Base-by-base conservation (phyloP, 1,140 invertebrate genomes). In the Calephelis nemesis region DNA sequence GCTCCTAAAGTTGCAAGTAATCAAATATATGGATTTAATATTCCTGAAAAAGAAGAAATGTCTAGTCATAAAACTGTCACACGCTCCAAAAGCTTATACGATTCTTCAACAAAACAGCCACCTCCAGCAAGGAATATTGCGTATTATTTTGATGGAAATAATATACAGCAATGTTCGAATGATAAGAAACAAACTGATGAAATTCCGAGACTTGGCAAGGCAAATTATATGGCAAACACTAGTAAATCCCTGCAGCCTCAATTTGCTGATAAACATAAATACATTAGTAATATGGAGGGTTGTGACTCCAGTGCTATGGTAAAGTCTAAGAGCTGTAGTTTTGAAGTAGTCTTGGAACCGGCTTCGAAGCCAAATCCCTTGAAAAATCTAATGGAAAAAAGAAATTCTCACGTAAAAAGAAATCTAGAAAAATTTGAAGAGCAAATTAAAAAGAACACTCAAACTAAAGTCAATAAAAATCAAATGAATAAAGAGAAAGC, bases 121-220 rank as follows among this genome's bases (percentile, higher is more conserved):
- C 82, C 82, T 1, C 82, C 82, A 6, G 83, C 88, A 48, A 93
- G 92, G 73, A 91, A 89, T 77, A 90, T 94, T 67, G 93, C 93
- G 6, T 94, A 93, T 82, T 93, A 93, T 78, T 91, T 94, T 66
- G 93, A 94, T 69, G 91, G 90, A 13, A 92, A 79, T 79, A 91
- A 88, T 69, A 77, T 89, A 63, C 84, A 90, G 70, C 84, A 82
- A 62, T 88, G 84, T 68, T 77, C 75, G 4, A 83, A 81, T 47
- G 91, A 91, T 11, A 88, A 84, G 52, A 87, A 88, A 66, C 71
- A 74, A 45, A 81, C 65, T 40, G 92, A 92, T 73, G 93, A 93
- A 76, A 94, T 94, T 79, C 93, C 93, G 5, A 90, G 90, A 64
- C 74, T 94, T 49, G 92, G 90, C 73, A 93, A 89, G 74, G 78